Conservation (phyloP, 2,797 vertebrate genomes). For the Morus bassanus region DNA sequence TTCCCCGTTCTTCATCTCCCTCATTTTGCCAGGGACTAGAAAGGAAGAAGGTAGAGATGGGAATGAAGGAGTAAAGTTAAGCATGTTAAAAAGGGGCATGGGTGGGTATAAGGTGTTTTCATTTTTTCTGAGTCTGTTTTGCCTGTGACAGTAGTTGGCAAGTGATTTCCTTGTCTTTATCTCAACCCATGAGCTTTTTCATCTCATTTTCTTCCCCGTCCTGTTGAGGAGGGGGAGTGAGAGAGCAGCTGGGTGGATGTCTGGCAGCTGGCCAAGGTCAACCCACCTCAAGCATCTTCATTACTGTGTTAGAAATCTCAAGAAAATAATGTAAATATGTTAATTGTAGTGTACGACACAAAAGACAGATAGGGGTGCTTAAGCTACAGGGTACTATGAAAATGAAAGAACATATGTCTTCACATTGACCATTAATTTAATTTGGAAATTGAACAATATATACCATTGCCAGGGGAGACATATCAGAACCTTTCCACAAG, state of each 20-base stretch:
- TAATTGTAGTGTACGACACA: accelerated
- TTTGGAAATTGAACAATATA: neutral
- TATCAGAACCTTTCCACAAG: neutral
- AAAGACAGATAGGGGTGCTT: neutral
- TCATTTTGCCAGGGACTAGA: neutral
- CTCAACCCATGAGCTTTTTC: neutral
- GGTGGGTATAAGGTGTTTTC: neutral
- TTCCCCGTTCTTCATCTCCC: neutral
- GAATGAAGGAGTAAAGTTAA: neutral
- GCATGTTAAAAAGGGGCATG: neutral
- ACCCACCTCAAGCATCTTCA: neutral
- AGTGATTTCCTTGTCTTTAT: neutral
- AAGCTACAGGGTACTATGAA: neutral
- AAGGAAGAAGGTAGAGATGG: neutral
- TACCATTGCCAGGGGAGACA: neutral
- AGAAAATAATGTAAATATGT: neutral
- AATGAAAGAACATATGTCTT: neutral
- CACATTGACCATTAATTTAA: neutral
- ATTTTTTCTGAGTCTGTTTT: neutral
- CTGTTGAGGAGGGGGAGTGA: neutral
- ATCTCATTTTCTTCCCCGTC: neutral
- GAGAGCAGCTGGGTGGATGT: neutral
- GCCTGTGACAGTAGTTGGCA: neutral
- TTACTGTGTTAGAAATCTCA: neutral
- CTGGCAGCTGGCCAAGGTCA: neutral